Evolutionary conservation across 2,888 invertebrate species (phyloP), one percentile per base, ranked within the genome.

Genomic region (Auanema sp.): DNA sequence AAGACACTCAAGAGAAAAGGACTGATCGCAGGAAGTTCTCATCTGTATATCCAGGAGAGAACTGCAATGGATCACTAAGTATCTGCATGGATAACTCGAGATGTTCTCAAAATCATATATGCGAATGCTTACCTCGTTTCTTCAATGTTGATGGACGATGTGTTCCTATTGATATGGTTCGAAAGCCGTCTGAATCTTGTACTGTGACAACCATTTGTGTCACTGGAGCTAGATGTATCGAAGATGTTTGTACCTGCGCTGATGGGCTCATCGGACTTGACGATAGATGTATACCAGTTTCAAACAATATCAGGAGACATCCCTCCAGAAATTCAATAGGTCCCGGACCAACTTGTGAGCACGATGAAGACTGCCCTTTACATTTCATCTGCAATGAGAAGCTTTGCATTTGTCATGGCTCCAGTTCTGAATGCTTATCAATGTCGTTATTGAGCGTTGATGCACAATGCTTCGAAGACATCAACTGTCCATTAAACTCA

Each of bases 41-140:
- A n/a, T 60, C 24, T 24, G 67, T 64, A 2, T 51, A 60, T n/a
- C 72, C 68, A 0, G 72, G 72, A 4, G 62, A 71, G n/a, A 44
- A 58, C n/a, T 76, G 76, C 58, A 60, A 69, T 49, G 25, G 43
- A 4, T 57, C 49, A 5, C 11, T 42, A 8, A 42, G 52, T 8
- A 62, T 70, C 40, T 76, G 76, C 52, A 42, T 60, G 42, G 64
- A 72, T 43, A 72, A 65, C 21, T 66, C 66, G 8, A 66, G 66
- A 60, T 75, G 75, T 54, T 51, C 65, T 14, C 64, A 53, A 1
- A 42, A 58, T 33, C 73, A 73, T 1, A 44, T 65, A n/a, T 73
- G 73, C 58, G 42, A 49, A 10, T 73, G 73, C 18, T 21, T 43
- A 0, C 60, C 53, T 18, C 44, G 57, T 5, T 67, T 65, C 43